Percentiles rank a stretch among this genome's conserved stretches.
Conservation (phyloP, 2,113 vertebrate species). For the Diglossa brunneiventris region DNA sequence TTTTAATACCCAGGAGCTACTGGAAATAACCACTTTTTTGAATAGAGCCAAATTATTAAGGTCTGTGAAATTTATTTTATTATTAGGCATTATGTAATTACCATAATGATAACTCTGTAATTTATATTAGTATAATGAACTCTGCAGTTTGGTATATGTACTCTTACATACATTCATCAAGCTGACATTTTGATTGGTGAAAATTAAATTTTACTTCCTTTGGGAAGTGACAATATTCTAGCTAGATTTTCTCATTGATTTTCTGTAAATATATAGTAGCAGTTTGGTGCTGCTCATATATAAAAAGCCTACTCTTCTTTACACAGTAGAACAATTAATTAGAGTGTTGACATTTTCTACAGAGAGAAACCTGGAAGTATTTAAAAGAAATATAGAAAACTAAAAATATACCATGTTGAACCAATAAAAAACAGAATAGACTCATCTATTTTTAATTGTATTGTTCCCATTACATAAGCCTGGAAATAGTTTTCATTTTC, state of each 20-base stretch:
- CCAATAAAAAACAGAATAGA: constrained; percentile 2
- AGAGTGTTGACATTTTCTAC: neutral
- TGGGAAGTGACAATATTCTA: neutral
- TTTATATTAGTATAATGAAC: neutral
- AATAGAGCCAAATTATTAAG: neutral
- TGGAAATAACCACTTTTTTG: neutral
- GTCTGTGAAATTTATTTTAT: neutral
- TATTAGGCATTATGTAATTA: constrained; percentile 4
- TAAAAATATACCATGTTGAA: constrained; percentile 14
- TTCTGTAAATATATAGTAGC: constrained; percentile 28
- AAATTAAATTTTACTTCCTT: constrained; percentile 31
- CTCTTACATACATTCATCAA: neutral
- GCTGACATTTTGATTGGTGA: constrained; percentile 20
- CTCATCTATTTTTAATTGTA: constrained; percentile 33
- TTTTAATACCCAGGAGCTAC: neutral
- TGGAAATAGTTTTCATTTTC: constrained; percentile 21
- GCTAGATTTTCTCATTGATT: neutral
- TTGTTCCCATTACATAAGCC: neutral
- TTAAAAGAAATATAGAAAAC: constrained; percentile 8
- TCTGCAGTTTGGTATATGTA: neutral
- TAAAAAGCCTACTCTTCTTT: constrained; percentile 2
- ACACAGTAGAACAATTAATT: constrained; percentile 16
- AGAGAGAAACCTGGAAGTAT: neutral
- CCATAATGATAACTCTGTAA: neutral
- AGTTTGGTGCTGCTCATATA: neutral